phyloP scores from a whole-genome alignment of 2,113 vertebrate genomes.

The Machaerirhynchus nigripectus region DNA sequence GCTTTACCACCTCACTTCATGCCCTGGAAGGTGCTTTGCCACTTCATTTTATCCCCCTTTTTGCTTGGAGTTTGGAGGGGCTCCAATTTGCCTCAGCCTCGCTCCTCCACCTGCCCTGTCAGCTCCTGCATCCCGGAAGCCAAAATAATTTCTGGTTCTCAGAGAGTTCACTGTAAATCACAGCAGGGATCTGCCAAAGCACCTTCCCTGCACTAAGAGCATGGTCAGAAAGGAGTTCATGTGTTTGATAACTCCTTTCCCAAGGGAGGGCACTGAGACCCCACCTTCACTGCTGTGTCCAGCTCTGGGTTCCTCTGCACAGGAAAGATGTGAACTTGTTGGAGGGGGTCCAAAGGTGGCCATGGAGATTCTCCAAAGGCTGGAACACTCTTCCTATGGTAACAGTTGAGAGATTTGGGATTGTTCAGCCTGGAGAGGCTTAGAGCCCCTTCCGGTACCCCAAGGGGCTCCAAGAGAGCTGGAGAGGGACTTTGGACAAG shows the following conservation, averaged over 20 bases:
- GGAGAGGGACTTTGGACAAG: not conserved
- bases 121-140: not conserved
- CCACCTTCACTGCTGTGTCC: not conserved
- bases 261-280: too few relatives aligned
- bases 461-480: fast-evolving
- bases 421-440: not conserved
- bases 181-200: not conserved
- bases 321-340: not conserved
- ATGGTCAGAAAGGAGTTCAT: not conserved
- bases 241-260: not conserved
- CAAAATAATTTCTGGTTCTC: not conserved
- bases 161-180: not conserved
- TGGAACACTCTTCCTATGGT: not conserved
- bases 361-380: not conserved
- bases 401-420: not conserved
- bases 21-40: not conserved
- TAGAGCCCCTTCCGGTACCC: not conserved
- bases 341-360: too few relatives aligned
- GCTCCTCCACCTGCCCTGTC: fast-evolving
- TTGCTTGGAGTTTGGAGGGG: not conserved
- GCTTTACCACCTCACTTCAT: not conserved
- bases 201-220: not conserved
- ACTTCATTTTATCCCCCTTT: not conserved
- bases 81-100: not conserved
- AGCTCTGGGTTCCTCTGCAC: not conserved